Conservation (phyloP, 2,888 invertebrate genomes). For the Hyles lineata region DNA sequence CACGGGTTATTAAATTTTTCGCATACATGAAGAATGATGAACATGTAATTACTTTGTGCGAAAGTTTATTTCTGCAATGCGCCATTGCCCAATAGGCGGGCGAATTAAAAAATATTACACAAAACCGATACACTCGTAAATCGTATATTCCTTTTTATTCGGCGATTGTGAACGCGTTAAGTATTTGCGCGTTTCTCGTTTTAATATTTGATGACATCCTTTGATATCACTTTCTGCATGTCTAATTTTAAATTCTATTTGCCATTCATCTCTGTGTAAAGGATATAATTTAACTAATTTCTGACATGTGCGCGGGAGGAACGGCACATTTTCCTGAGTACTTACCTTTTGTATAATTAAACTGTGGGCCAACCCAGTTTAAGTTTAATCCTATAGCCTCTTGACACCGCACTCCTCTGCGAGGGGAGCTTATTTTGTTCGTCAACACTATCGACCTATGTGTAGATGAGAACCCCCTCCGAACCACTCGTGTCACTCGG, state of each 20-base stretch:
- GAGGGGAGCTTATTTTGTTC: constrained; percentile 83
- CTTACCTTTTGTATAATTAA: constrained; percentile 83
- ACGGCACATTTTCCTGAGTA: constrained; percentile 70
- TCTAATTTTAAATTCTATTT: constrained; percentile 75
- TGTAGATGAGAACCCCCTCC: constrained; percentile 73
- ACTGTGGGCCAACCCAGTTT: constrained; percentile 82
- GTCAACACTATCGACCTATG: constrained; percentile 82
- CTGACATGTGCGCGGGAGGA: constrained; percentile 69
- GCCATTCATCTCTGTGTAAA: constrained; percentile 65
- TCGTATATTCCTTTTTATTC: constrained; percentile 45
- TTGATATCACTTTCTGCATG: constrained; percentile 62
- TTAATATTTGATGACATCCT: constrained; percentile 55
- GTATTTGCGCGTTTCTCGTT: constrained; percentile 43
- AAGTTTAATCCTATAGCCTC: constrained; percentile 85
- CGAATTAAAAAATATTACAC: constrained; percentile 57
- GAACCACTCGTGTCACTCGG: constrained; percentile 63
- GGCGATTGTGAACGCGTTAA: constrained; percentile 41
- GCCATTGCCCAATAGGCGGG: constrained; percentile 58
- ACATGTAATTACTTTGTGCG: constrained; percentile 59
- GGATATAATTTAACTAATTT: constrained; percentile 78
- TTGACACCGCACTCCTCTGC: constrained; percentile 80
- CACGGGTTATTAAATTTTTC: constrained; percentile 63
- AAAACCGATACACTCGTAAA: constrained; percentile 45
- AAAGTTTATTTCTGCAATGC: constrained; percentile 70
- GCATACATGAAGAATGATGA: constrained; percentile 43